Conservation (phyloP, 1,140 invertebrate genomes). For the Hycleus phaleratus region DNA sequence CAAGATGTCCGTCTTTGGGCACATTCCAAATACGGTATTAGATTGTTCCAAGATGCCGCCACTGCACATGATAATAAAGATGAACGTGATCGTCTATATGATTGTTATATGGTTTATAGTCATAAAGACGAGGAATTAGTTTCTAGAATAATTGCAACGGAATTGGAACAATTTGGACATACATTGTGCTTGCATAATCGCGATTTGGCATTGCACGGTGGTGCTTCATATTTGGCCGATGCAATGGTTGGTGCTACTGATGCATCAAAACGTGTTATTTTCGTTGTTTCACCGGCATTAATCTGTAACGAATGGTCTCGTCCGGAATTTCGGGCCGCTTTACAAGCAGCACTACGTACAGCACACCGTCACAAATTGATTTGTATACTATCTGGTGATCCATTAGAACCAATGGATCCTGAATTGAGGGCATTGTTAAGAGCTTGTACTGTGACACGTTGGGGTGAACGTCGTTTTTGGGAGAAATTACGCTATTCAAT, state of each 20-base stretch:
- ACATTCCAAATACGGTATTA: conserved; percentile 63
- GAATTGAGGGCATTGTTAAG: conserved; percentile 75
- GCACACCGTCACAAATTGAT: conserved; percentile 69
- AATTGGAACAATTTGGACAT: conserved; percentile 68
- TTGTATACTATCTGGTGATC: conserved; percentile 58
- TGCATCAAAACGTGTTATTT: conserved; percentile 60
- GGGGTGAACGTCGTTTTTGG: conserved; percentile 83
- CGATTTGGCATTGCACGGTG: conserved; percentile 59
- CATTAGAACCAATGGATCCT: conserved; percentile 60
- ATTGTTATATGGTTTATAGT: conserved; percentile 83
- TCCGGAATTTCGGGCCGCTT: conserved; percentile 59
- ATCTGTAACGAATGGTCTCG: conserved; percentile 68
- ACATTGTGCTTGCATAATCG: conserved; percentile 61
- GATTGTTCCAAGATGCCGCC: conserved; percentile 56
- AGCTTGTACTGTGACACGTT: conserved; percentile 75
- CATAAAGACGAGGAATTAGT: conserved; percentile 77
- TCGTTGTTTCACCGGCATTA: conserved; percentile 66
- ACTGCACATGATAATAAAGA: conserved; percentile 46
- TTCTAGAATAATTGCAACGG: conserved; percentile 64
- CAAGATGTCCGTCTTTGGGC: conserved; percentile 67
- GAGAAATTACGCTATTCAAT: conserved; percentile 82
- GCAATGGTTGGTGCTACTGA: conserved; percentile 72
- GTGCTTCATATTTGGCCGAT: conserved; percentile 55
- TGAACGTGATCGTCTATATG: conserved; percentile 69
- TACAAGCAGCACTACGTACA: conserved; percentile 66